Evolutionary conservation across 2,113 vertebrate species (phyloP), one percentile per base, ranked within the genome.

Genomic region (Vombatus ursinus): DNA sequence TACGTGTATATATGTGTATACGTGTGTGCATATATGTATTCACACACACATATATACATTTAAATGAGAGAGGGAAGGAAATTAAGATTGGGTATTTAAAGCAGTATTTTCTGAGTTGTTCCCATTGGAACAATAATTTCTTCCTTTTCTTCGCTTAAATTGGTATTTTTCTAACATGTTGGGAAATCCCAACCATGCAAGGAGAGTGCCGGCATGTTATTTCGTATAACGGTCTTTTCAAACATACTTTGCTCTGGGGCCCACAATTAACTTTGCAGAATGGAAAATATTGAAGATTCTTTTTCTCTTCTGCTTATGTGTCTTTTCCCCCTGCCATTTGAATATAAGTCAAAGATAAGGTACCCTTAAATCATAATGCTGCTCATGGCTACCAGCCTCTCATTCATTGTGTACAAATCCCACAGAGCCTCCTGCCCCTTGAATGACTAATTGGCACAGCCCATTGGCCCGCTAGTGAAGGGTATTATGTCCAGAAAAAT

Each of bases 281-380:
- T 94, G 95, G 57, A 96, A 98, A 97, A 97, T 97, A 96, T 94
- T 89, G 94, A 94, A 53, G 8, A n/a, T 97, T 96, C 9, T 96
- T 92, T 96, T 96, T 92, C 48, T 95, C 19, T 97, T 97, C 94
- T 90, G 94, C 37, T 96, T 90, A 84, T 52, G 91, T 89, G 95
- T 97, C 96, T 96, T 93, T 94, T 49, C 5, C 93, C 96, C 89
- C 53, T 95, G 16, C 95, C 97, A 97, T 95, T 25, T 94, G 95
- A 54, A 95, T 94, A 90, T 95, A 94, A 94, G 90, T 95, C 95
- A 96, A 44, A 97, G 97, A 95, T 28, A 54, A 97, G 97, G 97
- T 96, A 94, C 95, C 95, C 90, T 89, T 95, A 96, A 91, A 93
- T 92, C 53, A 28, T 52, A 49, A 93, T 91, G 96, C 96, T 96